Evolutionary conservation across 2,113 vertebrate genomes (phyloP).

Genomic region (Saccopteryx leptura): DNA sequence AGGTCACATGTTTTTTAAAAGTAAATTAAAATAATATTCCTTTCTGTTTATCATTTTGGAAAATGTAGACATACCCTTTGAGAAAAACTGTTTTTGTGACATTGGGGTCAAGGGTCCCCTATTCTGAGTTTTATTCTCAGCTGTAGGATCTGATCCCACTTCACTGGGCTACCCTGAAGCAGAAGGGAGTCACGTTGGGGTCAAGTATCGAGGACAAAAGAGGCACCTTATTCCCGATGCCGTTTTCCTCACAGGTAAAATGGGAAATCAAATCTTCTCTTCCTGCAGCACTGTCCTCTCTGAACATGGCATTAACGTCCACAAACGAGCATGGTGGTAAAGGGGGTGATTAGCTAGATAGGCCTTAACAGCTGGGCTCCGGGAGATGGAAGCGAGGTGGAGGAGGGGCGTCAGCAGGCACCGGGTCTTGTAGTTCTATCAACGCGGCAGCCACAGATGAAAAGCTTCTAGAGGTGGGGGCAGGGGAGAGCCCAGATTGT

Average conservation of each 20-base stretch:
- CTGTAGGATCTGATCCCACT: not conserved
- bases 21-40: not conserved
- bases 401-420: conserved; percentile 51
- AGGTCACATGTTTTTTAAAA: conserved; percentile 2
- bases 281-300: conserved; percentile 30
- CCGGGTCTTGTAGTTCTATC: conserved; percentile 15
- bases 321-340: conserved; percentile 56
- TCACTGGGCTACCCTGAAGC: not conserved
- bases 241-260: conserved; percentile 67
- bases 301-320: conserved; percentile 65
- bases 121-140: not conserved
- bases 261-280: conserved; percentile 69
- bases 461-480: conserved; percentile 79
- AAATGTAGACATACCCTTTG: not conserved
- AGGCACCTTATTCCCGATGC: not conserved
- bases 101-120: not conserved
- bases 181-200: not conserved
- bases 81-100: conserved; percentile 1
- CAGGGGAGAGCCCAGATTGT: conserved; percentile 80
- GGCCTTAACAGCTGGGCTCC: conserved; percentile 70
- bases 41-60: conserved; percentile 15
- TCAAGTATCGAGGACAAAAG: conserved; percentile 52
- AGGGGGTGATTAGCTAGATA: conserved; percentile 71
- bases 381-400: not conserved
- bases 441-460: conserved; percentile 63